Base-by-base conservation (phyloP, 1,140 invertebrate species). In the Nasonia longicornis region DNA sequence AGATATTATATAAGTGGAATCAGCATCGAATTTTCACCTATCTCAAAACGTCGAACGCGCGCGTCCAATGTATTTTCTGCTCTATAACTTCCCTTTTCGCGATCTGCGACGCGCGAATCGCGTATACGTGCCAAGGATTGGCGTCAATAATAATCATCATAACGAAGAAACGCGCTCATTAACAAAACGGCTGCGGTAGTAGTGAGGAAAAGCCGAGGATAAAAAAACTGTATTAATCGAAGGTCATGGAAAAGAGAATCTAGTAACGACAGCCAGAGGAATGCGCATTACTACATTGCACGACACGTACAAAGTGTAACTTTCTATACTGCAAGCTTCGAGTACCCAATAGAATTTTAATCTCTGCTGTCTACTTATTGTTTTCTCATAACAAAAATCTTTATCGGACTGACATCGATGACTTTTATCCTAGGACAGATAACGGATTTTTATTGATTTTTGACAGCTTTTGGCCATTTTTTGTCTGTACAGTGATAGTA, bases 51-150 rank as follows among this genome's bases (percentile, higher is more conserved):
- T 42, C 38, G 38, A 42, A 42, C 10, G 38, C 38, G 38, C 38
- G 38, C 38, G 8, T 42, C 38, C 6, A 42, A 42, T 63, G 52
- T 22, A 77, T 77, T 31, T 45, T 48, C 26, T 16, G 38, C 31
- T 35, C n/a, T 69, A 42, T 26, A 29, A 20, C 64, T 71, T 71
- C 45, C 42, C 22, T 35, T 79, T 79, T 72, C 77, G 10, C 69
- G 69, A 64, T 78, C 31, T 64, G 52, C 69, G 16, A 52, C 38
- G 12, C 52, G 11, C 12, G 16, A 80, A 80, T 52, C 64, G 79
- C 29, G 42, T 35, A 81, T 81, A 73, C 74, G 80, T 77, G 80
- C 80, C 80, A 81, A 81, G 80, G 80, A 81, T 81, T 35, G 67
- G 8, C 35, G 38, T 45, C 73, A n/a, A 77, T 63, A 76, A 76